Percentiles rank a stretch among this genome's conserved stretches.
These are phyloP conservation scores for Pentamera pediparva DNA, from an alignment of 53 echinoderm and acorn worm genomes.

Conservation along the genomic window DNA sequence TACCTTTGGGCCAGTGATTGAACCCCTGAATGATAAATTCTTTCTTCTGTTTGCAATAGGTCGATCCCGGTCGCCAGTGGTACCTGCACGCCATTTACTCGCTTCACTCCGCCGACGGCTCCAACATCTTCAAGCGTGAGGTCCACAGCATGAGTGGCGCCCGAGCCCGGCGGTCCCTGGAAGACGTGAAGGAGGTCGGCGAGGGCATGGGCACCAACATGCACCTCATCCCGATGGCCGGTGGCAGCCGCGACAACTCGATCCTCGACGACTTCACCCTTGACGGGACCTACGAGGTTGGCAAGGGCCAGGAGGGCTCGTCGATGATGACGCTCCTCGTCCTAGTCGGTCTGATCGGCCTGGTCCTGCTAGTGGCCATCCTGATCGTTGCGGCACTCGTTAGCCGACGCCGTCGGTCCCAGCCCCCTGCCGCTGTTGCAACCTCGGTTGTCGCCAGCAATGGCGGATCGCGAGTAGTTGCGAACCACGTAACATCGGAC, in stretches of 20 bases:
- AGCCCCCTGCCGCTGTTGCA: background rate
- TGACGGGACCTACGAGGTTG: slow-evolving; percentile 36
- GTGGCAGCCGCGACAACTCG: background rate
- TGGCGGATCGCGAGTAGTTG: slow-evolving; percentile 69
- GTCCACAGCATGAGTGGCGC: slow-evolving; percentile 45
- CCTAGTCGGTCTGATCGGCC: slow-evolving; percentile 37
- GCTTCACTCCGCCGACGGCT: slow-evolving; percentile 62
- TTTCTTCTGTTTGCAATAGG: slow-evolving; percentile 47
- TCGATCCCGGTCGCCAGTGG: slow-evolving; percentile 85
- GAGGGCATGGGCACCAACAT: slow-evolving; percentile 82
- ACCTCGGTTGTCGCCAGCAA: slow-evolving; percentile 50
- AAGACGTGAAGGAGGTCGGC: slow-evolving; percentile 15
- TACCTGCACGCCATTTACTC: slow-evolving; percentile 96
- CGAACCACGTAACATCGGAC: slow-evolving; percentile 41
- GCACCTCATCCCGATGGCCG: slow-evolving; percentile 54
- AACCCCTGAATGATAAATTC: too few species aligned
- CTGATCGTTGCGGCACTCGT: slow-evolving; percentile 45
- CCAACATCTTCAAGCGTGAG: slow-evolving; percentile 79
- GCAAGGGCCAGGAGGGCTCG: slow-evolving; percentile 9
- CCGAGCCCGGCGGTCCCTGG: slow-evolving; percentile 33
- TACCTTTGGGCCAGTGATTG: too few species aligned
- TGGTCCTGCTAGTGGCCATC: slow-evolving; percentile 50
- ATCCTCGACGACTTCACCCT: slow-evolving; percentile 13
- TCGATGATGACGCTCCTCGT: slow-evolving; percentile 38
- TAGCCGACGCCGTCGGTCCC: slow-evolving; percentile 45